Conservation (phyloP, 2,888 invertebrate species). For the Psococerastis gibbosa region DNA sequence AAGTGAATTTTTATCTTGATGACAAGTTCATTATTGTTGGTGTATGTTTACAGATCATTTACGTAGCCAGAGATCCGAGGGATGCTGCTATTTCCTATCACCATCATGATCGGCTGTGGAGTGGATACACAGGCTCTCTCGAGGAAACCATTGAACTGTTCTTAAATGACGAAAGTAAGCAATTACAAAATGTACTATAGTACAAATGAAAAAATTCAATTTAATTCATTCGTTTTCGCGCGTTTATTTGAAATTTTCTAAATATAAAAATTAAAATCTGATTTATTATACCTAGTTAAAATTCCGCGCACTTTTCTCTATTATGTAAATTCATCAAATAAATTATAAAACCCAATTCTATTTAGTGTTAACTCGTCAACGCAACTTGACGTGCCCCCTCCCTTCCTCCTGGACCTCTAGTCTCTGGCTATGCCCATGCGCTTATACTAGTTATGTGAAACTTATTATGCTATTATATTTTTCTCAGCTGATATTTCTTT, state of each 20-base stretch:
- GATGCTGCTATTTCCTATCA: slow-evolving; percentile 29
- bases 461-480: neutral
- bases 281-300: too few relatives aligned
- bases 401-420: too few relatives aligned
- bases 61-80: slow-evolving; percentile 29
- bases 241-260: too few relatives aligned
- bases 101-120: slow-evolving; percentile 25
- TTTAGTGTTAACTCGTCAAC: too few relatives aligned
- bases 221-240: too few relatives aligned
- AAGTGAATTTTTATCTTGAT: too few relatives aligned
- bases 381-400: too few relatives aligned
- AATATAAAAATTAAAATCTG: too few relatives aligned
- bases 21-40: neutral
- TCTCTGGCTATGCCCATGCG: too few relatives aligned
- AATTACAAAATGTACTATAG: slow-evolving; percentile 4
- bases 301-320: too few relatives aligned
- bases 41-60: slow-evolving; percentile 26
- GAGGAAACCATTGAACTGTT: slow-evolving; percentile 22
- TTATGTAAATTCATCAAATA: too few relatives aligned
- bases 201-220: slow-evolving; percentile 3
- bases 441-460: neutral
- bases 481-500: slow-evolving; percentile 3
- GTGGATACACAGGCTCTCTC: slow-evolving; percentile 21
- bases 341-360: neutral
- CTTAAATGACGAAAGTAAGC: slow-evolving; percentile 19